Base-by-base conservation (phyloP, 1,140 invertebrate species). In the Lasioglossum albipes region DNA sequence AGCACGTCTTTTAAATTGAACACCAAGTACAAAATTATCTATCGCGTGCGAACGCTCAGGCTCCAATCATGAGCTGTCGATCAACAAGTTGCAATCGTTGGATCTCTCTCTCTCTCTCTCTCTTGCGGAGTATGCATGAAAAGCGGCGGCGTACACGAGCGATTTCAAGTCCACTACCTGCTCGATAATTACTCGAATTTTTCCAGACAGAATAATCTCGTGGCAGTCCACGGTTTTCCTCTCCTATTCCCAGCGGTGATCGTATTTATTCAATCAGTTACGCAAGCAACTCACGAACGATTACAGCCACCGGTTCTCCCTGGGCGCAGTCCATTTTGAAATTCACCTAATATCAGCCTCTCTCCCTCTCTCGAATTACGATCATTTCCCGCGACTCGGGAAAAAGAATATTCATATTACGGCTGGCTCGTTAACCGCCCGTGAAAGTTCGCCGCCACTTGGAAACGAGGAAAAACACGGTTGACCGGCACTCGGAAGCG, bases 361-460 rank as follows among this genome's bases (percentile, higher is more conserved):
- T 65, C 65, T 71, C 77, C 20, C 6, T 59, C 20, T n/a, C 31
- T 3, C 22, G 5, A 12, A 18, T n/a, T n/a, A n/a, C 12, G 20
- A 36, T 13, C 27, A 57, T 82, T 27, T 27, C 1, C 27, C 27
- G 27, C 27, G 27, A 66, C 0, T 10, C 62, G 62, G 61, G 18
- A 5, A 10, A 13, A 13, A 64, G 12, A 68, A 36, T n/a, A 4
- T 59, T 41, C 10, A 10, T 7, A 6, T 16, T 4, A 9, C 31
- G 52, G 18, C 12, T 64, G 27, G n/a, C 57, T 67, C 68, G 42
- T 74, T 74, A 62, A 27, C 22, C 57, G 57, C 52, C 12, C 61
- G 80, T 84, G 82, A 84, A 84, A 84, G 82, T 84, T 2, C 57
- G n/a, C 20, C 20, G 20, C 16, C 31, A 13, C 7, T 2, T 59